Percentiles rank a stretch among this genome's conserved stretches.
These are phyloP conservation scores for Rhinella marina DNA, from an alignment of 2,797 vertebrate species.

Conservation along the genomic window DNA sequence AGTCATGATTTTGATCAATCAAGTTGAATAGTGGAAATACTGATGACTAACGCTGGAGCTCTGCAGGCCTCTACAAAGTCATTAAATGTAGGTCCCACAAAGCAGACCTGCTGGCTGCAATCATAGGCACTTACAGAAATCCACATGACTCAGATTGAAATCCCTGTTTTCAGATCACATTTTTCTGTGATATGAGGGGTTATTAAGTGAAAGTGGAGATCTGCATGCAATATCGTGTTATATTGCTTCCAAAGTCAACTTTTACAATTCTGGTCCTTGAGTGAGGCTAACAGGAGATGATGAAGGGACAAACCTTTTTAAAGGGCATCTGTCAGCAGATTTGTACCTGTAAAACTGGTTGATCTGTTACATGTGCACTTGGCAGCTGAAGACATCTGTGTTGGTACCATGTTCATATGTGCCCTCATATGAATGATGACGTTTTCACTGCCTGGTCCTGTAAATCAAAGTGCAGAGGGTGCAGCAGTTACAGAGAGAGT, in stretches of 20 bases:
- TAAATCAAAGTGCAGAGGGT: too few species aligned
- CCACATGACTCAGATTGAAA: constrained; percentile 29
- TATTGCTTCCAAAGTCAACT: neutral
- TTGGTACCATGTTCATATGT: too few species aligned
- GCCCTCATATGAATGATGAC: too few species aligned
- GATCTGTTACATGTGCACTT: too few species aligned
- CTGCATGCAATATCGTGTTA: neutral
- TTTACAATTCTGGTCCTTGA: neutral
- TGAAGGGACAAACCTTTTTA: neutral
- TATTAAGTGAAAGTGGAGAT: neutral
- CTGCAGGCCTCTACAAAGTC: neutral
- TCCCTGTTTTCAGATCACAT: neutral
- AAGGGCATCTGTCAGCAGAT: too few species aligned
- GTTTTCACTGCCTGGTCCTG: too few species aligned
- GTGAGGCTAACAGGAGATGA: neutral
- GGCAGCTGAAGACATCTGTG: too few species aligned
- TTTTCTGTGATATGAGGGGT: neutral
- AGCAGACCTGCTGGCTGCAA: constrained; percentile 10
- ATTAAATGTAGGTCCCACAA: neutral
- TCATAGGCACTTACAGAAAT: constrained; percentile 28
- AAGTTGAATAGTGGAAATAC: neutral
- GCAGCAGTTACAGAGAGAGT: too few species aligned
- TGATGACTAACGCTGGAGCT: constrained; percentile 1
- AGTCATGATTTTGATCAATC: constrained; percentile 1
- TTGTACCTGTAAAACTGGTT: too few species aligned